phyloP scores from a whole-genome alignment of 2,888 invertebrate species.

The Octonoba sinensis region DNA sequence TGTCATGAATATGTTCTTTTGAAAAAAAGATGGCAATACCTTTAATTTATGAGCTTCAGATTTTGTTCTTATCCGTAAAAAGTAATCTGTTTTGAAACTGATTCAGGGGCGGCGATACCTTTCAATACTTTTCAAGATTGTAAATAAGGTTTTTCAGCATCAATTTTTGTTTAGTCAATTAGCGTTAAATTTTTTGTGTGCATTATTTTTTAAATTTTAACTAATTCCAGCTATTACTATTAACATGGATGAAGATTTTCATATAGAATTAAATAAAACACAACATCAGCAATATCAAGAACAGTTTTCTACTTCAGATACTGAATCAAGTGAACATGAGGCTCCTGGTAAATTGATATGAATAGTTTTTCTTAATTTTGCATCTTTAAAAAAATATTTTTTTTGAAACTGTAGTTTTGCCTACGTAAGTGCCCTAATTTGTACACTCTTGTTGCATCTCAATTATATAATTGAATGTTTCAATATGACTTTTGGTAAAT shows the following conservation, averaged over 20 bases:
- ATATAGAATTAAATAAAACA: slow-evolving; percentile 57
- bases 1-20: no score
- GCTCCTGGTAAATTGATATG: slow-evolving; percentile 48
- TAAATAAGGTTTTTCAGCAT: no score
- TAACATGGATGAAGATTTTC: slow-evolving; percentile 61
- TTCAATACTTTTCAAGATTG: no score
- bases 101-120: no score
- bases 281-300: slow-evolving; percentile 54
- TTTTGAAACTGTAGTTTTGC: neutral
- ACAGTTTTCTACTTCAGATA: slow-evolving; percentile 64
- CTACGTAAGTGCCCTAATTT: no score
- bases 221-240: slow-evolving; percentile 53
- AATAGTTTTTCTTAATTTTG: neutral
- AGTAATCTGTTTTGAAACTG: neutral
- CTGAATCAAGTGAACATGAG: slow-evolving; percentile 65
- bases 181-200: no score
- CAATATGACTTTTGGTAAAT: no score
- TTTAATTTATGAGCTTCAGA: no score
- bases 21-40: no score
- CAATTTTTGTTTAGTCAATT: no score
- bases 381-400: neutral
- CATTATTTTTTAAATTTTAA: slow-evolving; percentile 20
- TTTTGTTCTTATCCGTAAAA: neutral
- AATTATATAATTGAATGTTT: no score
- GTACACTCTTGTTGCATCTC: no score